Evolutionary conservation across 2,113 vertebrate species (phyloP), one percentile per base, ranked within the genome.

Genomic region (Calyptommatus sinebrachiatus): DNA sequence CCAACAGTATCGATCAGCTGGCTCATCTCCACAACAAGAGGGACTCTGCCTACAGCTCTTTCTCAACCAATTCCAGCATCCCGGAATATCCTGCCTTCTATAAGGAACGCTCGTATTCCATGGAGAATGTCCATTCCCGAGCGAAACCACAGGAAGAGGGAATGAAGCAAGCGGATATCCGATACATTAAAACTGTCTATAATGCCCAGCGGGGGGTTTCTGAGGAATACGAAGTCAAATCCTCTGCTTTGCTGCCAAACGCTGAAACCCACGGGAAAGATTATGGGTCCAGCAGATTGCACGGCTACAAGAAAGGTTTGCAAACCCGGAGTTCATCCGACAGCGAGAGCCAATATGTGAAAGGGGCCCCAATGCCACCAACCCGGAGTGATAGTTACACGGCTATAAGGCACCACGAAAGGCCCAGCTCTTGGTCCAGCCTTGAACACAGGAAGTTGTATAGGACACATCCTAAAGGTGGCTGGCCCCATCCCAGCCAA

Each of bases 1-100:
- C 96, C 75, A 97, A 95, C 91, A 98, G 97, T 94, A 98, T 98
- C 4, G 97, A 99, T 88, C 98, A 96, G 90, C 94, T 96, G 12
- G 81, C 91, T 80, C 95, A 97, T 86, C 93, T 98, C 65, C 97
- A 99, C 92, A 97, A 93, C 95, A 99, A 99, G 90, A 95, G 98
- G 61, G 98, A 99, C 91, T 99, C 98, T 0, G 97, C 98, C 3
- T 99, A 99, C 85, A 98, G 97, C 85, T 99, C 98, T 78, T 99
- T 98, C 91, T 99, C 98, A 81, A 98, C 97, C 85, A 98, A 95
- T 83, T 98, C 97, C 20, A 99, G 98, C 87, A 96, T 97, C 81
- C 96, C 97, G 0, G 98, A 99, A 83, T 99, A 97, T 77, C 95
- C 96, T 0, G 85, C 92, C 0, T 88, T 92, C 14, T 79, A 90